phyloP scores from a whole-genome alignment of 1,140 invertebrate genomes.

The Helicorthomorpha holstii region DNA sequence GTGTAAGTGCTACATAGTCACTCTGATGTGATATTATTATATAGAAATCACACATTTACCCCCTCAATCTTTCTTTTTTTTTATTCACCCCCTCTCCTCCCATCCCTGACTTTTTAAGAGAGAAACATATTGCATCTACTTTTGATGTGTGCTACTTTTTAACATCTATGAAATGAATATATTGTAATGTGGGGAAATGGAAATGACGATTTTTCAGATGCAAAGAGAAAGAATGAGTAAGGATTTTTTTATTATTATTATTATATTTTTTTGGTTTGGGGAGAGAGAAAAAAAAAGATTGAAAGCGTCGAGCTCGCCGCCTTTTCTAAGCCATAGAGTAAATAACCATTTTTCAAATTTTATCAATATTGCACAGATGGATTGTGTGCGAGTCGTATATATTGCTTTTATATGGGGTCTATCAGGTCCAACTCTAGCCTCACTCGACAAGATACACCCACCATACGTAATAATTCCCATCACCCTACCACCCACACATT shows the following conservation, averaged over 20 bases:
- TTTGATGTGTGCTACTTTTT: neutral
- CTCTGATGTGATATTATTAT: too few species aligned
- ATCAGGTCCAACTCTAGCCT: neutral
- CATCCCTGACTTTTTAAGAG: too few species aligned
- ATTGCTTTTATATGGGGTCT: neutral
- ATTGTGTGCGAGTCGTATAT: neutral
- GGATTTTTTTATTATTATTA: neutral
- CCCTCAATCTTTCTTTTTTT: too few species aligned
- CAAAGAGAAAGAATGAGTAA: neutral
- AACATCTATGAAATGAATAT: neutral
- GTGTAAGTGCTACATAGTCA: too few species aligned
- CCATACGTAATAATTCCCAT: too few species aligned
- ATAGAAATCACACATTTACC: too few species aligned
- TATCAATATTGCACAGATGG: neutral
- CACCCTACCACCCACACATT: too few species aligned
- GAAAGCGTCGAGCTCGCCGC: neutral
- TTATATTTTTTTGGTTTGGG: neutral
- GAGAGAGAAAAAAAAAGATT: neutral
- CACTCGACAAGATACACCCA: too few species aligned
- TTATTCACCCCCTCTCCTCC: too few species aligned
- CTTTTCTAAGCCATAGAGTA: neutral
- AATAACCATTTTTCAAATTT: neutral
- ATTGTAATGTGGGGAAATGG: neutral
- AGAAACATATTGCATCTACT: too few species aligned
- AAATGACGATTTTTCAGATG: neutral